Conservation (phyloP, 2,888 invertebrate genomes). For the Drosophila prostipennis region DNA sequence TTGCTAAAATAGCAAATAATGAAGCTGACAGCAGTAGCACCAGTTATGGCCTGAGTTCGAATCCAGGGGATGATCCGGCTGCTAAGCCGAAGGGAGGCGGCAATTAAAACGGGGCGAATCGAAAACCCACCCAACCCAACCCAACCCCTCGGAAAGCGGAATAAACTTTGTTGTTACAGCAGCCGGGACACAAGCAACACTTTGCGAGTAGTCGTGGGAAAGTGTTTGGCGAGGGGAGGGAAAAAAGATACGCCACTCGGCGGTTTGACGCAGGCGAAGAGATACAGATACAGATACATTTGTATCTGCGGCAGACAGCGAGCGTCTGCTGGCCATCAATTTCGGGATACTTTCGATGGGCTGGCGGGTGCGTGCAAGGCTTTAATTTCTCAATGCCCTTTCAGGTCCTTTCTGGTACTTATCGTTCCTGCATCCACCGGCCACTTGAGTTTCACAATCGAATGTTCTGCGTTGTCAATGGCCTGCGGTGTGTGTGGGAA, state of each 20-base stretch:
- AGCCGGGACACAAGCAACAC: constrained; percentile 80
- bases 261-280: constrained; percentile 66
- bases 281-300: constrained; percentile 80
- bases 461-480: constrained; percentile 53
- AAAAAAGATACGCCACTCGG: constrained; percentile 56
- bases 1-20: constrained; percentile 81
- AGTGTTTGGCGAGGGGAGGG: constrained; percentile 29
- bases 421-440: constrained; percentile 56
- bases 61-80: constrained; percentile 73
- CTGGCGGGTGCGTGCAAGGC: constrained; percentile 66
- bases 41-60: constrained; percentile 5
- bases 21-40: constrained; percentile 67
- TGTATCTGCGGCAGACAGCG: constrained; percentile 68
- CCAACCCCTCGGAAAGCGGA: constrained; percentile 17
- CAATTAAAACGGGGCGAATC: constrained; percentile 73
- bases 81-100: constrained; percentile 71
- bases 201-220: constrained; percentile 74
- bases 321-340: constrained; percentile 80
- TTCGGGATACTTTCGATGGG: constrained; percentile 51
- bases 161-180: constrained; percentile 60
- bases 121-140: background rate
- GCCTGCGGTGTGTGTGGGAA: constrained; percentile 61
- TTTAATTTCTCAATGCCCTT: constrained; percentile 78
- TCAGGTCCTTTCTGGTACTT: constrained; percentile 57
- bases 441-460: constrained; percentile 75